These are phyloP conservation scores for Acrobasis suavella DNA, from an alignment of 2,888 invertebrate genomes.

Conservation along the genomic window DNA sequence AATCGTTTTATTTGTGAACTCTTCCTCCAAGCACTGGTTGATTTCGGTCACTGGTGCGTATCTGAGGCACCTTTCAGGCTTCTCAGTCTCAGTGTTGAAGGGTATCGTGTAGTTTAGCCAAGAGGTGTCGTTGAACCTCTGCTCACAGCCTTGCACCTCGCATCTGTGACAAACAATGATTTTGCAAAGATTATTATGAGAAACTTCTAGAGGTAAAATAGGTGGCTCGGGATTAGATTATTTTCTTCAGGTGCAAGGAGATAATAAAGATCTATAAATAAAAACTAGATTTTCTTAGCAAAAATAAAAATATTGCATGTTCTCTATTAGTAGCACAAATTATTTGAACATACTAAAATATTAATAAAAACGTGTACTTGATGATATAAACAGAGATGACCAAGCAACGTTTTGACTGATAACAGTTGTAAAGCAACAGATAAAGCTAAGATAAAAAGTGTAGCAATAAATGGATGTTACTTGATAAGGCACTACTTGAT, in stretches of 20 bases:
- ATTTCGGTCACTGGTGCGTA: slow-evolving; percentile 49
- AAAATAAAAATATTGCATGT: too few relatives aligned
- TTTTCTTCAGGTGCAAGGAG: too few relatives aligned
- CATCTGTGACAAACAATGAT: slow-evolving; percentile 48
- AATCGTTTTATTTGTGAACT: slow-evolving; percentile 58
- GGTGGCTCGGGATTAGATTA: too few relatives aligned
- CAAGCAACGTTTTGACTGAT: slow-evolving; percentile 8
- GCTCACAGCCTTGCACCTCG: slow-evolving; percentile 65
- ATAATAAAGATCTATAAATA: too few relatives aligned
- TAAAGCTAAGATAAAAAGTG: background rate
- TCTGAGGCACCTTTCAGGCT: slow-evolving; percentile 50
- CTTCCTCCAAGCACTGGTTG: slow-evolving; percentile 52
- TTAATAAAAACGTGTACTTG: background rate
- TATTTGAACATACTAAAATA: too few relatives aligned
- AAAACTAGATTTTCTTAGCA: too few relatives aligned
- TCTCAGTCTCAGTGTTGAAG: slow-evolving; percentile 41
- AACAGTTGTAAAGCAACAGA: background rate
- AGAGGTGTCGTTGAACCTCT: slow-evolving; percentile 69
- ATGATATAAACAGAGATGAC: slow-evolving; percentile 14
- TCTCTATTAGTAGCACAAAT: too few relatives aligned
- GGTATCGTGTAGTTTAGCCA: slow-evolving; percentile 70
- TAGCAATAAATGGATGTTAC: background rate
- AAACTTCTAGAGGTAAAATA: too few relatives aligned
- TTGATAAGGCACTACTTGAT: background rate
- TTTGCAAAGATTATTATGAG: too few relatives aligned